Evolutionary conservation across 1,140 invertebrate genomes (phyloP), one percentile per base, ranked within the genome.

Genomic region (Lasaia peninsularis): DNA sequence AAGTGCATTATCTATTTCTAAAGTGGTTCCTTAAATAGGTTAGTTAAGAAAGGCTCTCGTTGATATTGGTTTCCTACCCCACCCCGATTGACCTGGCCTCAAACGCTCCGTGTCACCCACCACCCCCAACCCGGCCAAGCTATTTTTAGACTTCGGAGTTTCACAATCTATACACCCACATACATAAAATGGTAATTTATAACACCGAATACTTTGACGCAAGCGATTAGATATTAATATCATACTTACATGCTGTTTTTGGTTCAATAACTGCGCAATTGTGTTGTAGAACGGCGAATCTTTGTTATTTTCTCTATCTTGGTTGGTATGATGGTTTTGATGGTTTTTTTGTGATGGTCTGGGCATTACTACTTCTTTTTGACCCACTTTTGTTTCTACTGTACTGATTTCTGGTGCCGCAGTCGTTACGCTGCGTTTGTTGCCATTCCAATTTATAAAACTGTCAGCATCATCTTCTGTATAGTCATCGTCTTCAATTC

Each of bases 301-400:
- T 10, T 67, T 65, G 57, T 80, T 75, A 50, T 82, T 76, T 11
- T 67, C 65, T 56, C 79, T 75, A 24, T 69, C 63, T 44, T 80
- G 66, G 11, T 60, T 58, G n/a, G 60, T 65, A 52, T 75, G 61
- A 56, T 76, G 69, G 40, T 48, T 63, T 60, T 72, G 56, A 20
- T 63, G 49, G 58, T 52, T 49, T 35, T 65, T 87, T 73, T 61
- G 89, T 74, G 92, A 90, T 5, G 92, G 92, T 73, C 92, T 75
- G 37, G 91, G 86, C 65, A 93, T 73, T 2, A 92, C 90, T 8
- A 92, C 89, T 77, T 93, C 92, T 63, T 92, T 92, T 65, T 93
- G 91, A 11, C 92, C 92, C 24, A 56, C 59, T 37, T 83, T 73
- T 1, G 73, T 57, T 50, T 49, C 57, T 8, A 63, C 51, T 2